Base-by-base conservation (phyloP, 2,888 invertebrate species). In the Mimachlamys varia region DNA sequence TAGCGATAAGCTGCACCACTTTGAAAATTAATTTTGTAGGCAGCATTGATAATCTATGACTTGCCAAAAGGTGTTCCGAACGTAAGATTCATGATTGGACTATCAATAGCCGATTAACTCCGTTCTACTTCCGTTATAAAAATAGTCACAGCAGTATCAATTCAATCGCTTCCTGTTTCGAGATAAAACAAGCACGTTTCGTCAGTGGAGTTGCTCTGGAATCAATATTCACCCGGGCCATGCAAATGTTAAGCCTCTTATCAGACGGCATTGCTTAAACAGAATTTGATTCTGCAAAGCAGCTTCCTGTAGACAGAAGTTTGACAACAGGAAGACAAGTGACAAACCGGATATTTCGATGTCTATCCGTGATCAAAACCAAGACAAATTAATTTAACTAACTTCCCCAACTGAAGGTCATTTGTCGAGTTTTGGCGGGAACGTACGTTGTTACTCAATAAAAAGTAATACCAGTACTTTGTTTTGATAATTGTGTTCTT, bases 171-270 rank as follows among this genome's bases (percentile, higher is more conserved):
- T 76, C 33, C 13, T 33, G 17, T 76, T 76, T 33, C 33, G 33
- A 76, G 76, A 76, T 76, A 27, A 27, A 33, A 76, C 33, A 76
- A 76, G 33, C 33, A 15, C 33, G 33, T 76, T 76, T 27, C 10
- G 19, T 27, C 76, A 76, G 76, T 33, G 76, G 58, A 58, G 17
- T 76, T 76, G 2, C 33, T 0, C 4, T 0, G 27, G 33, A 33
- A 76, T 76, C 76, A 33, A 76, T 76, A 76, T 33, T 33, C 76
- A 33, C 17, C 13, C 12, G 27, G 10, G 12, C 27, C 76, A 76
- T 22, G 76, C 76, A 76, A 76, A 76, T 76, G 76, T 19, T 22
- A 58, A n/a, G n/a, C 76, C 33, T 76, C 76, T 76, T 76, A 76
- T 58, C 76, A 76, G 76, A 0, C 76, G 33, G 27, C 33, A 76